Evolutionary conservation across 2,888 invertebrate species (phyloP).

Genomic region (Drosophila demipolita): DNA sequence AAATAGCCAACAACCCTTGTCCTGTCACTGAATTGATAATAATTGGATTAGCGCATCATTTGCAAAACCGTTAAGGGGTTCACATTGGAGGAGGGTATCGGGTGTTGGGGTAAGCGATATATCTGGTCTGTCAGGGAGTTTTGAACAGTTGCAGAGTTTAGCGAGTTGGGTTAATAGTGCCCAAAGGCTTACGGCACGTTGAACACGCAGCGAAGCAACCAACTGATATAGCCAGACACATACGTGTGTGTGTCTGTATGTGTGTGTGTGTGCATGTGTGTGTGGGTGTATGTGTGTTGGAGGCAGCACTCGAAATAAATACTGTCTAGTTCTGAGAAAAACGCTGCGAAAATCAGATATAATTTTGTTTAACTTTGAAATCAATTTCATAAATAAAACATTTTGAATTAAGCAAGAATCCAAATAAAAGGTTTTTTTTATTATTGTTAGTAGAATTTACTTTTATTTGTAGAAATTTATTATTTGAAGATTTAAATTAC

Average conservation of each 20-base stretch:
- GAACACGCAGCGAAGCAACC: conserved; percentile 62
- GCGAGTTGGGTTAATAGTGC: conserved; percentile 62
- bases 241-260: conserved; percentile 1
- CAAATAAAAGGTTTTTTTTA: neutral
- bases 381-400: neutral
- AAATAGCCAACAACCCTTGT: conserved; percentile 35
- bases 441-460: neutral
- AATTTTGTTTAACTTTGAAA: neutral
- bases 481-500: neutral
- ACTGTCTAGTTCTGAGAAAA: neutral
- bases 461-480: neutral
- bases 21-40: conserved; percentile 82
- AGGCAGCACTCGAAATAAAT: neutral
- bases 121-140: conserved; percentile 36
- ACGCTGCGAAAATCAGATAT: neutral
- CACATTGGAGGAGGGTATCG: neutral
- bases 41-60: conserved; percentile 82
- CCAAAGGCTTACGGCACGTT: conserved; percentile 74
- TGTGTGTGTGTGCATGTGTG: conserved; percentile 7
- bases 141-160: conserved; percentile 28
- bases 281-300: conserved; percentile 10
- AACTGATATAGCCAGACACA: conserved; percentile 39
- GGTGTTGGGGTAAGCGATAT: neutral
- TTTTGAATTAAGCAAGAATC: neutral
- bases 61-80: conserved; percentile 24